These are phyloP conservation scores for Parauchenoglanis punctatus DNA, from an alignment of 2,797 vertebrate species.

Conservation along the genomic window DNA sequence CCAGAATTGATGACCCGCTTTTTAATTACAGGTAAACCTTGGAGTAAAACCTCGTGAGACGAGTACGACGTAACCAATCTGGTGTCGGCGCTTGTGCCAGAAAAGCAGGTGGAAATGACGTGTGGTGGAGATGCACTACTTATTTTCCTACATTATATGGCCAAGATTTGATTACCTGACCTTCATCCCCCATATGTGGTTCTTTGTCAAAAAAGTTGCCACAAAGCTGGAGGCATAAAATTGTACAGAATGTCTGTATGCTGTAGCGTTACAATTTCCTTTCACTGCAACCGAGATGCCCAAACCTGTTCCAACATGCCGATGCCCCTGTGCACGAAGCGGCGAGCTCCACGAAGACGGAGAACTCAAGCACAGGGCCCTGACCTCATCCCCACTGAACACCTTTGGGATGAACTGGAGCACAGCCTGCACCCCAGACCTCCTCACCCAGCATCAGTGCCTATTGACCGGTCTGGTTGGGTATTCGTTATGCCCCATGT, in stretches of 20 bases:
- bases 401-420: not conserved
- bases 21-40: no score
- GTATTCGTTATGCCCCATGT: not conserved
- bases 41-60: no score
- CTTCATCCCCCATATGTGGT: not conserved
- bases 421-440: not conserved
- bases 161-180: not conserved
- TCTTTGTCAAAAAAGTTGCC: not conserved
- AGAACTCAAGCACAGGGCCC: not conserved
- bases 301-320: not conserved
- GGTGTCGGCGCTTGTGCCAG: no score
- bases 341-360: not conserved
- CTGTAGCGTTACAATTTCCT: not conserved
- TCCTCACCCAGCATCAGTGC: no score
- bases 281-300: not conserved
- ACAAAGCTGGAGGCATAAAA: not conserved
- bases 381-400: not conserved
- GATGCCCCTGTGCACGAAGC: not conserved
- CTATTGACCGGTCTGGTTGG: not conserved
- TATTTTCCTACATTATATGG: no score
- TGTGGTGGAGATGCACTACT: no score
- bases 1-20: no score
- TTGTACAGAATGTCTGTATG: no score
- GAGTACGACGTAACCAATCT: no score
- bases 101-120: no score